Base-by-base conservation (phyloP, 2,113 vertebrate species). In the Eptesicus fuscus region DNA sequence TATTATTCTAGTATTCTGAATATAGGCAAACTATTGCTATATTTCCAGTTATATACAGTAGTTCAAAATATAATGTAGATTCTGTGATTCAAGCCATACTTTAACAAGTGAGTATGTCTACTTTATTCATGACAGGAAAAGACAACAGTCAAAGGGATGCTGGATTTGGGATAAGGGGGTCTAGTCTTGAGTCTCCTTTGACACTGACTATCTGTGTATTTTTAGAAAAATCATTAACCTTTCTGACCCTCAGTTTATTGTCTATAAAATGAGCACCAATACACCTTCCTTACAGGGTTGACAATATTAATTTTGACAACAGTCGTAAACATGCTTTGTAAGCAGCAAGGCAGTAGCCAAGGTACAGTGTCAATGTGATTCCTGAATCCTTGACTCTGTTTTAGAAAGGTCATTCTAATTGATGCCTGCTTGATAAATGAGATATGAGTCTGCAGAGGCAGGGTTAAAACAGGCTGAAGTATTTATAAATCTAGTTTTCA, bases 401-500 rank as follows among this genome's bases (percentile, higher is more conserved):
- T 83, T 83, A 4, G 20, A 91, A 94, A 96, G 87, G 63, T 88
- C 85, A 85, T 28, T 1, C 28, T 56, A 91, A 47, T 35, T 89
- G 53, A 56, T 30, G 63, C 3, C 49, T 89, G 12, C 63, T 89
- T 79, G 22, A 80, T 84, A 95, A 94, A 53, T 80, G 49, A 2
- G 14, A 16, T 32, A 11, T 42, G 69, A 91, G 61, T 83, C 76
- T 86, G 3, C n/a, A 93, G 82, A 83, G 85, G 49, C 80, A 94
- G 69, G 44, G 25, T 42, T 95, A 88, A 92, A 97, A 49, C 59
- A 65, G 14, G 42, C 63, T 76, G 23, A 70, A 76, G 71, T 93
- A 95, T 96, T 96, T 96, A 94, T 90, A 96, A 94, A 88, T 65
- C 37, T 51, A 40, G 56, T 89, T 93, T 79, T 83, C n/a, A 87